Evolutionary conservation across 2,797 vertebrate genomes (phyloP).

Genomic region (Lutra lutra): DNA sequence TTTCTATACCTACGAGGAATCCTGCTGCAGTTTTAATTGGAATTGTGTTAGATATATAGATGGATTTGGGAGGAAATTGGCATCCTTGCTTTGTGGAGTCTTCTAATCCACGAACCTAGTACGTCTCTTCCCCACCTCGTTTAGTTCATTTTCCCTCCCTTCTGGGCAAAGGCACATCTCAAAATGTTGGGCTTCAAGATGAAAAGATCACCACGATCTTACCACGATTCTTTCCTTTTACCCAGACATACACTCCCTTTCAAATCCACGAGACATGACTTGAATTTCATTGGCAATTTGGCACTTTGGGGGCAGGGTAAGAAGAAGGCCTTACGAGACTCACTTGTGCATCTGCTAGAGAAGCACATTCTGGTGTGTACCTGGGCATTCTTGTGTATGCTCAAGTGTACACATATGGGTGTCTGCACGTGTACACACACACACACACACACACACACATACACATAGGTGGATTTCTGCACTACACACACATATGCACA

Average conservation of each 20-base stretch:
- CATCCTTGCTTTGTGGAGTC: neutral
- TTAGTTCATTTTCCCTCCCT: neutral
- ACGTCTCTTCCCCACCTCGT: neutral
- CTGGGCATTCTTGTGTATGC: neutral
- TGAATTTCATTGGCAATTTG: conserved; percentile 23
- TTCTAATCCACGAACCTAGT: neutral
- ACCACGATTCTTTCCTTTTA: neutral
- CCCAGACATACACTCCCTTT: neutral
- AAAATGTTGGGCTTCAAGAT: neutral
- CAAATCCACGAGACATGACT: neutral
- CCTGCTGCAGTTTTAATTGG: neutral
- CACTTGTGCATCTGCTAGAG: neutral
- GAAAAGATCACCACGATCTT: neutral
- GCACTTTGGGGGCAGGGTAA: neutral
- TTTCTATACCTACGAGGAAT: conserved; percentile 4
- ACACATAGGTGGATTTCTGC: too few relatives aligned
- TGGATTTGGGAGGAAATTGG: neutral
- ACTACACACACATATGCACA: neutral
- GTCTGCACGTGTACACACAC: neutral
- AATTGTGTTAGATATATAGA: neutral
- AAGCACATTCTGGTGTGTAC: neutral
- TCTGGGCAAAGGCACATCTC: conserved; percentile 4
- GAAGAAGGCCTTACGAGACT: neutral
- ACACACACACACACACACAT: neutral
- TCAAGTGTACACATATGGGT: neutral